phyloP scores from a whole-genome alignment of 2,797 vertebrate species.

The Pseudochaenichthys georgianus region DNA sequence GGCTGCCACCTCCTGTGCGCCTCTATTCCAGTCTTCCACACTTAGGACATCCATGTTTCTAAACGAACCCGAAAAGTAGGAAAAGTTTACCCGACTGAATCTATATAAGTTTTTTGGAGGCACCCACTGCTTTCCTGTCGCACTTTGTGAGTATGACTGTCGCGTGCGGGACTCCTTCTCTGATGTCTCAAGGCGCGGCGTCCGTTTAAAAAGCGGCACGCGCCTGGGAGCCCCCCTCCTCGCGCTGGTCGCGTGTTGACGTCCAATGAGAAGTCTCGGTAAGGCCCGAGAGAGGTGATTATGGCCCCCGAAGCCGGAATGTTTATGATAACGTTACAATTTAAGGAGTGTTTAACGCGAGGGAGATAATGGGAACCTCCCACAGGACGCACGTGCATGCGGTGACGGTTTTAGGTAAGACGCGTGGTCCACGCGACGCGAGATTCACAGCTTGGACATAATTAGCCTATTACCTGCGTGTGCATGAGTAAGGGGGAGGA shows the following conservation, averaged over 20 bases:
- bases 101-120: conserved; percentile 27
- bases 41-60: conserved; percentile 77
- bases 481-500: neutral
- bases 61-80: conserved; percentile 16
- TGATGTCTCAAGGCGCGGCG: conserved; percentile 90
- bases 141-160: conserved; percentile 79
- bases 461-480: conserved; percentile 42
- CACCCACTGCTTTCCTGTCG: conserved; percentile 61
- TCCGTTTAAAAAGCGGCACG: conserved; percentile 98
- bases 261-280: conserved; percentile 88
- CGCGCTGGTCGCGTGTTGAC: conserved; percentile 93
- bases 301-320: conserved; percentile 66
- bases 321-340: conserved; percentile 80
- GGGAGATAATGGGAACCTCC: conserved; percentile 80
- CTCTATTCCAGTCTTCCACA: conserved; percentile 80
- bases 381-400: conserved; percentile 77
- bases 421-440: conserved; percentile 72
- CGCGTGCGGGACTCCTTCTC: conserved; percentile 90
- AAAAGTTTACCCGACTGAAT: conserved; percentile 9
- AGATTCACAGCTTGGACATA: conserved; percentile 44
- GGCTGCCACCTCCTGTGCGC: conserved; percentile 59
- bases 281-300: conserved; percentile 81
- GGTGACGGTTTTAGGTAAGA: conserved; percentile 53
- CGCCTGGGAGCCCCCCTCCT: conserved; percentile 92
- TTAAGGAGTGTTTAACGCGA: conserved; percentile 81